Evolutionary conservation across 2,113 vertebrate genomes (phyloP), one percentile per base, ranked within the genome.

Genomic region (Leucosticte australis): DNA sequence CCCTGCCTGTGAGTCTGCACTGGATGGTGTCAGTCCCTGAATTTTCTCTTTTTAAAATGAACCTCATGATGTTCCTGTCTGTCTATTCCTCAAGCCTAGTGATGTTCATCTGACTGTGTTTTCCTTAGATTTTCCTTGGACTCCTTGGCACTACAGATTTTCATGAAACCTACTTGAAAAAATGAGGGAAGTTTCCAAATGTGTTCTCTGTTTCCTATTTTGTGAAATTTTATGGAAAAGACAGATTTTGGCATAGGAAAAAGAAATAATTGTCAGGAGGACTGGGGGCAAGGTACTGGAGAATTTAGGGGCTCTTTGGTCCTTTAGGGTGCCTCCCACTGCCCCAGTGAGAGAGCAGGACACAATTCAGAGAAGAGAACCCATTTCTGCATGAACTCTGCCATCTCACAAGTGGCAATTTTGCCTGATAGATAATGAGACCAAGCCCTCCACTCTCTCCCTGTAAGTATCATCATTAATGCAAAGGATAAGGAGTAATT

Each of bases 341-440:
- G 24, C 2, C 22, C 10, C 18, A 59, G 0, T 0, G 1, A 56
- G 31, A 85, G 4, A 63, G 5, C 9, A 59, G 27, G 27, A 7
- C 15, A 30, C 0, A 1, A 9, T 23, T 57, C 35, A 88, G 42
- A 78, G 26, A 62, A 83, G 11, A 35, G 2, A 19, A 46, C 28
- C 16, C 23, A 46, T 80, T 88, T 52, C 60, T 59, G 8, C 47
- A 71, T 7, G 11, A 28, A 22, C 11, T 68, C 53, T 50, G 68
- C 49, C 15, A 41, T 60, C 17, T 89, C 73, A 67, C 42, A 59
- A 37, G 42, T 46, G 67, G 15, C 11, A 73, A 19, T 83, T 88
- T 80, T 79, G 8, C 55, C 33, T n/a, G 37, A 50, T 7, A 73
- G 55, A 82, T 26, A 57, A 30, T 30, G 19, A 31, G 31, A 65